A percentile compares a stretch with the other conserved stretches of the same genome.
Conservation (phyloP, 2,888 invertebrate genomes). For the Caenorhabditis imperialis region DNA sequence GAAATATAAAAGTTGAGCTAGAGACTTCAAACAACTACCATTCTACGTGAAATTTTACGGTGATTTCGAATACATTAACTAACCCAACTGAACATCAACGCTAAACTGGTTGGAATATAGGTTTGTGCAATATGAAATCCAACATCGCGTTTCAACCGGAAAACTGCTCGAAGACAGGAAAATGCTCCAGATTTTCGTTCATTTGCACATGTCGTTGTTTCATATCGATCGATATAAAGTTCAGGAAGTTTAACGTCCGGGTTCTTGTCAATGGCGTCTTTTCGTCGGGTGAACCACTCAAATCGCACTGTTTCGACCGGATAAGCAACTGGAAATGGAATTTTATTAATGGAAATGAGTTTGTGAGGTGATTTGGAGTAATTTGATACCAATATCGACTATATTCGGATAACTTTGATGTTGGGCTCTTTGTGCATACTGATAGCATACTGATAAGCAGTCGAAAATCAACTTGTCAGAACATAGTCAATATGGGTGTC, state of each 20-base stretch:
- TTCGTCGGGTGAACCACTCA: constrained; percentile 76
- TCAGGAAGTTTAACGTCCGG: constrained; percentile 78
- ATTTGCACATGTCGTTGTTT: constrained; percentile 69
- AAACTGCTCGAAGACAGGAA: constrained; percentile 71
- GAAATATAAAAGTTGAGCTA: not conserved
- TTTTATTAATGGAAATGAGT: too few species aligned
- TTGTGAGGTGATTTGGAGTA: too few species aligned
- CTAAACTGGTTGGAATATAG: constrained; percentile 77
- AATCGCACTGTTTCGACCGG: constrained; percentile 77
- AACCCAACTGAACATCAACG: constrained; percentile 78
- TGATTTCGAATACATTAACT: not conserved
- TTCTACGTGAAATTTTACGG: too few species aligned
- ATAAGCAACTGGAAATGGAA: constrained; percentile 74
- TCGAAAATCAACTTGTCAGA: too few species aligned
- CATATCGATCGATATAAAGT: constrained; percentile 74
- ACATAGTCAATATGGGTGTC: too few species aligned
- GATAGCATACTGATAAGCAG: too few species aligned
- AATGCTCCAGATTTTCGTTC: constrained; percentile 68
- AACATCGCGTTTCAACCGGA: constrained; percentile 76
- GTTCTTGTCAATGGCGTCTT: constrained; percentile 77
- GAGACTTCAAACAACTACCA: not conserved
- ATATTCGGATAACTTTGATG: too few species aligned
- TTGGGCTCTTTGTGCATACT: too few species aligned
- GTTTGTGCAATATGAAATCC: constrained; percentile 78
- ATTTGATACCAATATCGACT: too few species aligned